These are phyloP conservation scores for Aptenodytes forsteri DNA, from an alignment of 2,113 vertebrate genomes.

Conservation along the genomic window DNA sequence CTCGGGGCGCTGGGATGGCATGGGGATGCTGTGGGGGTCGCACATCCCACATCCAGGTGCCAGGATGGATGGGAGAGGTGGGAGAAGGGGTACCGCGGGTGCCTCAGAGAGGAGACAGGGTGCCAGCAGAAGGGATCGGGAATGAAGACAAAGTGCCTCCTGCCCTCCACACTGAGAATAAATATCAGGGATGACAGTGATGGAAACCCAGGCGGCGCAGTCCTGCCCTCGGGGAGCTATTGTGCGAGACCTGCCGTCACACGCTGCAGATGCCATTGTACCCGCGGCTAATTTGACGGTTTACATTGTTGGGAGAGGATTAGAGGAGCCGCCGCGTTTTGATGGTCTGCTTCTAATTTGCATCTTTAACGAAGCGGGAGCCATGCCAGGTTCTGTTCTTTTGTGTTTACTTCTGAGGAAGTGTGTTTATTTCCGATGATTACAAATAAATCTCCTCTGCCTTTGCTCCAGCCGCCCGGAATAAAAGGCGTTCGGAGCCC, in stretches of 20 bases:
- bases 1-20: accelerated
- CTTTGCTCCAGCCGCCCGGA: constrained; percentile 39
- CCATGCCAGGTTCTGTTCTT: constrained; percentile 76
- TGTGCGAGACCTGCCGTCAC: neutral
- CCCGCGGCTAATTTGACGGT: constrained; percentile 45
- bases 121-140: neutral
- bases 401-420: constrained; percentile 77
- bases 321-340: constrained; percentile 42
- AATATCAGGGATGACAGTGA: neutral
- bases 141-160: neutral
- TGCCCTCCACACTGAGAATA: neutral
- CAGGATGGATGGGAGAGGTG: neutral
- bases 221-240: constrained; percentile 17
- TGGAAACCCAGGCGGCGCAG: neutral
- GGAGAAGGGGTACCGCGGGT: neutral
- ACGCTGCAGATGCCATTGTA: constrained; percentile 37
- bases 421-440: constrained; percentile 77
- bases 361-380: constrained; percentile 76
- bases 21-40: neutral
- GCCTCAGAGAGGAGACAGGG: neutral
- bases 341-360: constrained; percentile 72
- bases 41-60: accelerated
- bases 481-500: constrained; percentile 43
- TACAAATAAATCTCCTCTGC: constrained; percentile 78
- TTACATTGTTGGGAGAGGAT: constrained; percentile 71